Conservation (phyloP, 2,888 invertebrate species). For the Mythimna pallens region DNA sequence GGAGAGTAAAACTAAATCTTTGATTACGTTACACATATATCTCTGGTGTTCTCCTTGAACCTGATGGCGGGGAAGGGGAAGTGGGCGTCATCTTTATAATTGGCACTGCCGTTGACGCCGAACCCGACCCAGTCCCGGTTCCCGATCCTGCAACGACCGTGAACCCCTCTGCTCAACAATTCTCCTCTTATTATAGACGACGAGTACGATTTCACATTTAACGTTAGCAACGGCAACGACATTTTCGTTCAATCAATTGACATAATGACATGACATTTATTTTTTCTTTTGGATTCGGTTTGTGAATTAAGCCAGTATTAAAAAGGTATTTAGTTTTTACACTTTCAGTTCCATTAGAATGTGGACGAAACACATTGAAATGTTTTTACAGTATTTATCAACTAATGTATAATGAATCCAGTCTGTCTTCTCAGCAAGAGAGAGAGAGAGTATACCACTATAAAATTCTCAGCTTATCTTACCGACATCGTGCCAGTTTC, state of each 20-base stretch:
- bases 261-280: conserved; percentile 31
- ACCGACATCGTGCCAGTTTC: too few species aligned
- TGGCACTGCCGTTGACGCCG: conserved; percentile 90
- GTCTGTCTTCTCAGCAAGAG: too few species aligned
- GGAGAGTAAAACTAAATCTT: conserved; percentile 89
- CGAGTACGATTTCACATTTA: conserved; percentile 57
- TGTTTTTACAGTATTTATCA: too few species aligned
- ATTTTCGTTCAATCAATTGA: conserved; percentile 42
- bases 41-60: conserved; percentile 91
- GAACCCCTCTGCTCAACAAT: conserved; percentile 51
- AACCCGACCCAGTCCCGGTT: conserved; percentile 92
- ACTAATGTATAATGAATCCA: too few species aligned
- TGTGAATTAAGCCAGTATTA: too few species aligned
- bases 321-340: too few species aligned
- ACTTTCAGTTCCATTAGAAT: too few species aligned
- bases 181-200: conserved; percentile 60
- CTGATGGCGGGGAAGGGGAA: conserved; percentile 92
- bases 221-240: conserved; percentile 58
- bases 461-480: too few species aligned
- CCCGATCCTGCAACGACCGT: conserved; percentile 87
- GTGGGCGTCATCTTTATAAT: conserved; percentile 90
- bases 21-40: conserved; percentile 86
- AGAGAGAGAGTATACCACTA: too few species aligned
- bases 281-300: conserved; percentile 22
- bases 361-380: too few species aligned